These are phyloP conservation scores for Enoplosus armatus DNA, from an alignment of 2,797 vertebrate species.

Conservation along the genomic window DNA sequence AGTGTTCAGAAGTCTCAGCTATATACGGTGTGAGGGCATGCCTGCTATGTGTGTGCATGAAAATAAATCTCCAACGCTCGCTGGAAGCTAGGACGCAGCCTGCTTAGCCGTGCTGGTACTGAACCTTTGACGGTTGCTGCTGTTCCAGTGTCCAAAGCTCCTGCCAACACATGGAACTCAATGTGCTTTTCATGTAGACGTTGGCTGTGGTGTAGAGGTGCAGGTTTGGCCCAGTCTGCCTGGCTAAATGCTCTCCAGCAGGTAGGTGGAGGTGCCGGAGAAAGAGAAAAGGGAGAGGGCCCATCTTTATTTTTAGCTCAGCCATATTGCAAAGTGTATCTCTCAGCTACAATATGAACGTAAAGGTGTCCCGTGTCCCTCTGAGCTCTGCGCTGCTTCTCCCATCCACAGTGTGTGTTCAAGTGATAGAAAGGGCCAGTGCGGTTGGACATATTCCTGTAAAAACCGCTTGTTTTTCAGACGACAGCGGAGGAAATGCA, in stretches of 20 bases:
- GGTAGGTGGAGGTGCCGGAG: slow-evolving; percentile 36
- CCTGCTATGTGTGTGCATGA: slow-evolving; percentile 13
- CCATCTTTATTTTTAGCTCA: slow-evolving; percentile 63
- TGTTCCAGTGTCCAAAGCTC: slow-evolving; percentile 29
- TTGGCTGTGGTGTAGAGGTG: slow-evolving; percentile 37
- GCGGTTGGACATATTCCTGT: no score
- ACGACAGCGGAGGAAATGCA: no score
- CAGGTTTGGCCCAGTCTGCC: slow-evolving; percentile 23
- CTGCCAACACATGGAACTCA: slow-evolving; percentile 50
- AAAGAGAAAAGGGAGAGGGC: neutral
- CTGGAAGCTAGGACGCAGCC: slow-evolving; percentile 25
- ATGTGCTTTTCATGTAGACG: slow-evolving; percentile 65
- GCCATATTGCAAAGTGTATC: no score
- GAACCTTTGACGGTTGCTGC: slow-evolving; percentile 28
- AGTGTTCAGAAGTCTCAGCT: slow-evolving; percentile 31
- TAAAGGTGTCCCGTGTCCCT: no score
- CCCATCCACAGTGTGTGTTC: no score
- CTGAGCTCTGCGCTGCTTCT: no score
- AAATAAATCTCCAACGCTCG: slow-evolving; percentile 52
- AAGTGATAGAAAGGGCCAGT: no score
- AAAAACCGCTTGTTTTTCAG: no score
- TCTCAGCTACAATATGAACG: no score
- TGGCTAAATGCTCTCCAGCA: slow-evolving; percentile 41
- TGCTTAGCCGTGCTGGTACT: slow-evolving; percentile 21
- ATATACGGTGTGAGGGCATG: slow-evolving; percentile 1